Evolutionary conservation across 2,888 invertebrate species (phyloP).

Genomic region (Drosophila setosimentum): DNA sequence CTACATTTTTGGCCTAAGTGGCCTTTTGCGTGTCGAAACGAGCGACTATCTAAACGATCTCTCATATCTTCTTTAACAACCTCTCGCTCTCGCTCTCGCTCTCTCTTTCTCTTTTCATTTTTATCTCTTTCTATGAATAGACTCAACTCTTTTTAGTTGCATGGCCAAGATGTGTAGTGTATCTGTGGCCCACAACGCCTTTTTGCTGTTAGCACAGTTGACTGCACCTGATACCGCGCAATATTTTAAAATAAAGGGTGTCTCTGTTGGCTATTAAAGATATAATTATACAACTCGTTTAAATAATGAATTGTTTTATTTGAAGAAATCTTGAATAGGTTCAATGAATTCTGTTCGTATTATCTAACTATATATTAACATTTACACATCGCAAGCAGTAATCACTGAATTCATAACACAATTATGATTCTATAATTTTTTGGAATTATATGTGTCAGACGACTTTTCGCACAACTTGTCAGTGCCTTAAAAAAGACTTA

Average conservation of each 20-base stretch:
- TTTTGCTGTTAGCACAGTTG: slow-evolving; percentile 54
- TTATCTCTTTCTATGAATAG: slow-evolving; percentile 13
- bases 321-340: background rate
- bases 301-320: background rate
- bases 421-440: background rate
- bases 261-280: background rate
- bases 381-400: background rate
- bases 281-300: background rate
- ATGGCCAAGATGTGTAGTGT: slow-evolving; percentile 8
- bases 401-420: background rate
- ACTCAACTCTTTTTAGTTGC: slow-evolving; percentile 30
- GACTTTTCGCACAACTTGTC: background rate
- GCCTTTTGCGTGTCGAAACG: slow-evolving; percentile 72
- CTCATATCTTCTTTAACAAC: slow-evolving; percentile 38
- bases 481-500: slow-evolving; percentile 18
- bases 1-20: slow-evolving; percentile 80
- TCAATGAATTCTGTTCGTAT: background rate
- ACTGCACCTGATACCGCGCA: slow-evolving; percentile 29
- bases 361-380: background rate
- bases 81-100: background rate
- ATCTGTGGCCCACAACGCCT: slow-evolving; percentile 44
- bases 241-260: background rate
- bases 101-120: background rate
- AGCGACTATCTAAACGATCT: slow-evolving; percentile 56
- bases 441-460: background rate